Evolutionary conservation across 2,113 vertebrate genomes (phyloP).

Genomic region (Pavo muticus): DNA sequence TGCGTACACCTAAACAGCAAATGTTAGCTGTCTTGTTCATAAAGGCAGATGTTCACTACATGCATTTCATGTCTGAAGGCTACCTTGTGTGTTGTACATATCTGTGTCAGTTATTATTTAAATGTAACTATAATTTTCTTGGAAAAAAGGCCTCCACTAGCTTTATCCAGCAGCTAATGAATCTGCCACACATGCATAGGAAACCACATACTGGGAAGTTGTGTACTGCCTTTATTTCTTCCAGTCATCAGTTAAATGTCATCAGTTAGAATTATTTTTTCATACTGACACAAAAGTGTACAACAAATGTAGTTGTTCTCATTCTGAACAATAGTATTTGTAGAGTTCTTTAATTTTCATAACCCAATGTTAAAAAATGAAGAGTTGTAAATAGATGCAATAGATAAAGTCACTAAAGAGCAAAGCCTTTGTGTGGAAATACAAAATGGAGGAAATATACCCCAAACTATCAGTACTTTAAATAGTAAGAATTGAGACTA

Average conservation of each 20-base stretch:
- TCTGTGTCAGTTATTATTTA: background rate
- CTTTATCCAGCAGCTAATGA: background rate
- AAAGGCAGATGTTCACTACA: background rate
- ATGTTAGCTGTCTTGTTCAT: background rate
- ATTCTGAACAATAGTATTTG: background rate
- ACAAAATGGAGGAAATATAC: background rate
- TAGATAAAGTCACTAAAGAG: background rate
- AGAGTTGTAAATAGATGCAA: background rate
- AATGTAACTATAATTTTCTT: background rate
- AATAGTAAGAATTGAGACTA: background rate
- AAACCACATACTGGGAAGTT: background rate
- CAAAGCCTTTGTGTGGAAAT: background rate
- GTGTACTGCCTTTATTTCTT: background rate
- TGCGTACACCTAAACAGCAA: background rate
- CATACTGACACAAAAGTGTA: background rate
- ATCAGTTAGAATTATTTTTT: background rate
- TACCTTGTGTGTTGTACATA: background rate
- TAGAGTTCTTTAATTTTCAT: background rate
- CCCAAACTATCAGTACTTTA: background rate
- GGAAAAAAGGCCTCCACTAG: background rate
- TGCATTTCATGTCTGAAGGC: background rate
- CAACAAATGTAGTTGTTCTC: background rate
- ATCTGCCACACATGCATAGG: background rate
- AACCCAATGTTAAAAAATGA: background rate
- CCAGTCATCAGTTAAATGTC: background rate